Conservation (phyloP, 2,888 invertebrate genomes). For the Amiota minor region DNA sequence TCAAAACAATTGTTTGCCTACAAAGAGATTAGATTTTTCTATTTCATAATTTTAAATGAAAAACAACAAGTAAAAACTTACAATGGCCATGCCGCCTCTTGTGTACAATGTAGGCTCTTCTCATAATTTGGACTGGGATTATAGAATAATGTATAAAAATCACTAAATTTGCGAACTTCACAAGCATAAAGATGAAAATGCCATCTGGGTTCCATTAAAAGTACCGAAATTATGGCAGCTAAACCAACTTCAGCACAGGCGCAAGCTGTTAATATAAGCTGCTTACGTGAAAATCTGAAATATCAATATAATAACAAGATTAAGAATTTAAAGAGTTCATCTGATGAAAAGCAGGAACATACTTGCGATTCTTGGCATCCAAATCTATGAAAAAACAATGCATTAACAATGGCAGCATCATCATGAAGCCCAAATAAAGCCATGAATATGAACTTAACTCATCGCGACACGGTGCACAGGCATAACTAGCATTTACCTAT, state of each 20-base stretch:
- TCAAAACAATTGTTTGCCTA: conserved; percentile 93
- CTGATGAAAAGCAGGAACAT: conserved; percentile 34
- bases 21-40: conserved; percentile 54
- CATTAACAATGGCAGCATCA: conserved; percentile 86
- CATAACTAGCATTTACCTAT: conserved; percentile 76
- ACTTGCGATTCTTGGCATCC: conserved; percentile 84
- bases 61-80: conserved; percentile 76
- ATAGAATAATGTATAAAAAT: conserved; percentile 96
- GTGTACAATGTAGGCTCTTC: conserved; percentile 91
- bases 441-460: conserved; percentile 90
- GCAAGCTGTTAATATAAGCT: conserved; percentile 84
- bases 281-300: conserved; percentile 80
- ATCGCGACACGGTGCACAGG: conserved; percentile 85
- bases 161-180: conserved; percentile 84
- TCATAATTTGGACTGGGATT: conserved; percentile 96
- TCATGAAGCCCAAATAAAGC: conserved; percentile 96
- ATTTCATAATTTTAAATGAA: conserved; percentile 18
- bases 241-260: conserved; percentile 86
- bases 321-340: neutral
- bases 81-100: conserved; percentile 98
- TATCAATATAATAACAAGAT: neutral
- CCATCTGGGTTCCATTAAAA: conserved; percentile 88
- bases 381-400: conserved; percentile 95
- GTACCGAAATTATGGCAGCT: conserved; percentile 84
- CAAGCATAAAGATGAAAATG: conserved; percentile 85